A percentile compares a stretch with the other conserved stretches of the same genome.
These are phyloP conservation scores for Heterochromis multidens DNA, from an alignment of 2,113 vertebrate genomes.

Conservation along the genomic window DNA sequence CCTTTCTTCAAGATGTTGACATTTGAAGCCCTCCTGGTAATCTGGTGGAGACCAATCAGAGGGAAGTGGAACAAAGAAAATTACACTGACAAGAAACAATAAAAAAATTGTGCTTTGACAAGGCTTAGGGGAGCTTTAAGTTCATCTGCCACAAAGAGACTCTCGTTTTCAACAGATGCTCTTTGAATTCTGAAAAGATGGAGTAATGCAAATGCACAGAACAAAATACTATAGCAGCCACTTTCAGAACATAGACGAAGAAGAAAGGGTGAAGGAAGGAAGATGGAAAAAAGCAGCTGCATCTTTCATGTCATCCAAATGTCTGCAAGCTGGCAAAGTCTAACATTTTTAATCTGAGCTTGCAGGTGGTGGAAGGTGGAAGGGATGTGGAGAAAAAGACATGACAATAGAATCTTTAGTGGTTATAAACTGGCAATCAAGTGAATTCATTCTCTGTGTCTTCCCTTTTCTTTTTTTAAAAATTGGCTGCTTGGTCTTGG, in stretches of 20 bases:
- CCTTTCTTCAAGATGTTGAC: not conserved
- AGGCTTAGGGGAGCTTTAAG: not conserved
- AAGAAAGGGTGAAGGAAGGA: not conserved
- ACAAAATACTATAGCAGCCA: not conserved
- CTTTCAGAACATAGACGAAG: not conserved
- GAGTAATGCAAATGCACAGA: not conserved
- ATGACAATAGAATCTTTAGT: not conserved
- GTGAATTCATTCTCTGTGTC: not conserved
- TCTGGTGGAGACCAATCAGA: not conserved
- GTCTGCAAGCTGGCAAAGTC: not conserved
- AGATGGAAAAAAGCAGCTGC: not conserved
- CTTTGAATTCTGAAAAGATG: not conserved
- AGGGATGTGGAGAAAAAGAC: not conserved
- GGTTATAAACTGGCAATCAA: not conserved
- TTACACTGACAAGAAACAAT: not conserved
- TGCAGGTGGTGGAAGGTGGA: not conserved
- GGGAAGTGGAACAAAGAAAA: not conserved
- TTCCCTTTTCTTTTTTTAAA: not conserved
- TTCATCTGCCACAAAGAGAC: not conserved
- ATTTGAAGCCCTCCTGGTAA: not conserved
- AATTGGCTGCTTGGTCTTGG: not conserved
- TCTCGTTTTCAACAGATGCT: not conserved
- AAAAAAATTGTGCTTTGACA: conserved; percentile 13
- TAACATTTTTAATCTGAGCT: not conserved
- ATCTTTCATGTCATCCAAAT: conserved; percentile 11